Conservation (phyloP, 1,140 invertebrate genomes). For the Onthophagus taurus region DNA sequence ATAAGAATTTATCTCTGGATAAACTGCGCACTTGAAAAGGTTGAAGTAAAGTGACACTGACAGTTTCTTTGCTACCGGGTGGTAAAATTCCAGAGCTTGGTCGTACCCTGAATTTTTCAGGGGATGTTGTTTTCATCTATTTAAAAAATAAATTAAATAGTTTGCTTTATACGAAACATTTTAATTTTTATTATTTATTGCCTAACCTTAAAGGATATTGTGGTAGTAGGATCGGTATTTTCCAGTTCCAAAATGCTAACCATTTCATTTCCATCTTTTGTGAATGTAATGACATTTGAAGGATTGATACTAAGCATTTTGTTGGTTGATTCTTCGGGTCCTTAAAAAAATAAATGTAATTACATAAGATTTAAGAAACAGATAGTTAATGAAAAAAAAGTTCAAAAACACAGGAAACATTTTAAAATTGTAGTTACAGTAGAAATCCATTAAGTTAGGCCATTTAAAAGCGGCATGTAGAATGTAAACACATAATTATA, state of each 20-base stretch:
- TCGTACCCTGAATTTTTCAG: slow-evolving; percentile 83
- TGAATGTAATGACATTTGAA: slow-evolving; percentile 53
- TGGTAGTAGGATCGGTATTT: slow-evolving; percentile 51
- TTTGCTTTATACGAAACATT: slow-evolving; percentile 13
- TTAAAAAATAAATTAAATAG: slow-evolving; percentile 22
- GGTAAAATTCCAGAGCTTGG: slow-evolving; percentile 69
- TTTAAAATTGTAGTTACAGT: too few species aligned
- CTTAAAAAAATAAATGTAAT: too few species aligned
- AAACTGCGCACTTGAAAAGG: slow-evolving; percentile 45
- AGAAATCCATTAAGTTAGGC: too few species aligned
- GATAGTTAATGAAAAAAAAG: too few species aligned
- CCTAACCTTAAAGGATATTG: slow-evolving; percentile 65
- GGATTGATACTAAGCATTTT: slow-evolving; percentile 42
- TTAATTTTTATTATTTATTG: slow-evolving; percentile 7
- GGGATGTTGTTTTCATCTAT: slow-evolving; percentile 63
- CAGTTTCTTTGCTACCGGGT: slow-evolving; percentile 43
- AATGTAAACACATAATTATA: too few species aligned
- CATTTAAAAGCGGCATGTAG: too few species aligned
- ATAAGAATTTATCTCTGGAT: slow-evolving; percentile 57
- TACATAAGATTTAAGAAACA: too few species aligned
- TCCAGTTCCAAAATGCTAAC: slow-evolving; percentile 54
- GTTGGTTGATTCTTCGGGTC: slow-evolving; percentile 5
- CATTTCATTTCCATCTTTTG: slow-evolving; percentile 52
- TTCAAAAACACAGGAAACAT: too few species aligned
- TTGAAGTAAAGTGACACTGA: slow-evolving; percentile 46